Conservation (phyloP, 2,797 vertebrate species). For the Hemitrygon akajei region DNA sequence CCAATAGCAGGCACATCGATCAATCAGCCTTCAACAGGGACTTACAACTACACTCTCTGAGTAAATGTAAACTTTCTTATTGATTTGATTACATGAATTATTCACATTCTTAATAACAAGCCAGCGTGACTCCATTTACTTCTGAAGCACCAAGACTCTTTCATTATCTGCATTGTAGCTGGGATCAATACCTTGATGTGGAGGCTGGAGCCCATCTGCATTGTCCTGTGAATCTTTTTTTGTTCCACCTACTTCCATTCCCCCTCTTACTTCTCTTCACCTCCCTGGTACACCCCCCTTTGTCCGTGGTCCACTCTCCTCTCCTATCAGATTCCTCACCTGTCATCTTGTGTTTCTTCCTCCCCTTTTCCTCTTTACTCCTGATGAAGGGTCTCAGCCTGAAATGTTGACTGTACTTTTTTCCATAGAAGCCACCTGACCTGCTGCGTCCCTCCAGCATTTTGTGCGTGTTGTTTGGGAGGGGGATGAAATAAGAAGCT, state of each 20-base stretch:
- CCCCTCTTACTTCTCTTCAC: not conserved
- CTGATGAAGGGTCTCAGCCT: no score
- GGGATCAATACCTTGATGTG: not conserved
- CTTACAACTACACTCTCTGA: not conserved
- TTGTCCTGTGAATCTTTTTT: not conserved
- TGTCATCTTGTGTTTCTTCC: no score
- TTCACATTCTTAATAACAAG: slow-evolving; percentile 34
- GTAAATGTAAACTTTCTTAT: slow-evolving; percentile 32
- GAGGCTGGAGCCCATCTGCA: not conserved
- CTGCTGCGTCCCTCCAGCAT: no score
- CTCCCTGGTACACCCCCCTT: no score
- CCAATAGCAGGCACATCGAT: not conserved
- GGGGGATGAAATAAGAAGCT: no score
- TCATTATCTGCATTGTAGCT: not conserved
- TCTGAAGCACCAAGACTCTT: not conserved
- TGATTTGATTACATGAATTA: slow-evolving; percentile 34
- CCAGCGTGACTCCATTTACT: not conserved
- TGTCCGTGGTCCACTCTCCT: no score
- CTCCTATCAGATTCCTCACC: no score
- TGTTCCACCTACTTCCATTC: not conserved
- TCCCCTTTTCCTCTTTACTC: no score
- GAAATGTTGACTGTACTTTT: no score
- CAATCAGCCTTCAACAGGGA: slow-evolving; percentile 12
- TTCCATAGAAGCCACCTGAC: no score
- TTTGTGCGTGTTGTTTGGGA: no score